A percentile compares a stretch with the other conserved stretches of the same genome.
Conservation (phyloP, 1,140 invertebrate species). For the Drosophila yakuba region DNA sequence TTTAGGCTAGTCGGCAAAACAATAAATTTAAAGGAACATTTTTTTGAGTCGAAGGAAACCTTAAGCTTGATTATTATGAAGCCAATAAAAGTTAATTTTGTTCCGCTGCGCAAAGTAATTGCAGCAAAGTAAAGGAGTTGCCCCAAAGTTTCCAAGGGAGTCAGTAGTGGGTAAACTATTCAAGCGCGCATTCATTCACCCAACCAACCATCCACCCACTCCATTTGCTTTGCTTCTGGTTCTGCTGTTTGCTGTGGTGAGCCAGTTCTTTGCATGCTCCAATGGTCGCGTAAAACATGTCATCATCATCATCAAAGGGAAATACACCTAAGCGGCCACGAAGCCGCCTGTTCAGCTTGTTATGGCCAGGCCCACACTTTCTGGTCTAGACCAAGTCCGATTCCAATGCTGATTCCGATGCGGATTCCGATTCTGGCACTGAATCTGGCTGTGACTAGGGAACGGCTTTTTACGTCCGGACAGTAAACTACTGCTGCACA, state of each 20-base stretch:
- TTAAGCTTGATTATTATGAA: constrained; percentile 72
- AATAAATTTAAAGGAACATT: constrained; percentile 44
- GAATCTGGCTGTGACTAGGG: background rate
- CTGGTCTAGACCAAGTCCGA: background rate
- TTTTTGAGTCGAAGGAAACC: constrained; percentile 51
- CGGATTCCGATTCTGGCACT: constrained; percentile 1
- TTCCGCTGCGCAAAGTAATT: constrained; percentile 25
- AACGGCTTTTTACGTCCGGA: constrained; percentile 42
- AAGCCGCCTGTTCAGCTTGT: constrained; percentile 60
- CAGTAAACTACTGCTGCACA: constrained; percentile 9
- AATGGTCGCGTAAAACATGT: constrained; percentile 79
- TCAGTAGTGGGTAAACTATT: constrained; percentile 61
- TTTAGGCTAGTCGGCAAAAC: constrained; percentile 37
- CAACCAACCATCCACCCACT: constrained; percentile 28
- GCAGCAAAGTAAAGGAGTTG: constrained; percentile 5
- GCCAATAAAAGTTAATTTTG: constrained; percentile 52
- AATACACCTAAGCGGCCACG: constrained; percentile 81
- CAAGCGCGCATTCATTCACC: constrained; percentile 73
- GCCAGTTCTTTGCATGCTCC: constrained; percentile 76
- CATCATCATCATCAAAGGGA: constrained; percentile 78
- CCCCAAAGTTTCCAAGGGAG: constrained; percentile 5
- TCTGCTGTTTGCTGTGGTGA: constrained; percentile 56
- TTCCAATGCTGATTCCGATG: background rate
- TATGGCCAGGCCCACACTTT: constrained; percentile 12
- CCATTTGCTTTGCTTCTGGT: constrained; percentile 7